Percentiles rank a stretch among this genome's conserved stretches.
phyloP scores from a whole-genome alignment of 2,797 vertebrate species.

The Eulemur mongoz region DNA sequence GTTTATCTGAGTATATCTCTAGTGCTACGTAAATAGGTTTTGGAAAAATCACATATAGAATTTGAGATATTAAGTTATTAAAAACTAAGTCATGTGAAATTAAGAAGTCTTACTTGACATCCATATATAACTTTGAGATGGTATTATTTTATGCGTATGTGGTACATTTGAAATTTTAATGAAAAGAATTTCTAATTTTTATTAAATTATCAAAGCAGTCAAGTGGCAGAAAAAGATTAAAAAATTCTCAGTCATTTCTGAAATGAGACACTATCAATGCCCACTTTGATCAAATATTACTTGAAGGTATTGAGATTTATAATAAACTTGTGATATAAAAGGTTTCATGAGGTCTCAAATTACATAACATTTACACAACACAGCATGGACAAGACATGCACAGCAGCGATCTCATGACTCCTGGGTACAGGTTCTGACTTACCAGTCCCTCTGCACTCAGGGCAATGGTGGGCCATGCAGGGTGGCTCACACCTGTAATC shows the following conservation, averaged over 20 bases:
- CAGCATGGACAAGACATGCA: background rate
- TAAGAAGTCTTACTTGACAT: background rate
- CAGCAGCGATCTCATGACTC: background rate
- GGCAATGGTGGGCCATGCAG: background rate
- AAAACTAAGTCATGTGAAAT: slow-evolving; percentile 13
- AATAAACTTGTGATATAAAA: background rate
- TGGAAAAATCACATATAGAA: background rate
- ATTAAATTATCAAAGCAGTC: background rate
- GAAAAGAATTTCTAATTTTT: background rate
- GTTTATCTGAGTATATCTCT: background rate
- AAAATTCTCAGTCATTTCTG: background rate
- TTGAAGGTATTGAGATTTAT: background rate
- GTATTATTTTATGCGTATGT: background rate
- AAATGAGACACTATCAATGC: background rate
- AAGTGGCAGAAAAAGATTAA: background rate
- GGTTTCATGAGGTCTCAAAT: background rate
- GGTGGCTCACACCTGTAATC: background rate
- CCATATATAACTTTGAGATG: background rate
- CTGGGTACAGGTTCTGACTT: background rate
- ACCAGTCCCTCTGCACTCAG: background rate
- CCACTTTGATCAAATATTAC: background rate
- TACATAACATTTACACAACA: background rate
- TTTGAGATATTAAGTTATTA: background rate
- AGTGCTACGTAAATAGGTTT: background rate
- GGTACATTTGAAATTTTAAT: background rate